phyloP scores from a whole-genome alignment of 2,113 vertebrate genomes.

The Bubo blakistoni region DNA sequence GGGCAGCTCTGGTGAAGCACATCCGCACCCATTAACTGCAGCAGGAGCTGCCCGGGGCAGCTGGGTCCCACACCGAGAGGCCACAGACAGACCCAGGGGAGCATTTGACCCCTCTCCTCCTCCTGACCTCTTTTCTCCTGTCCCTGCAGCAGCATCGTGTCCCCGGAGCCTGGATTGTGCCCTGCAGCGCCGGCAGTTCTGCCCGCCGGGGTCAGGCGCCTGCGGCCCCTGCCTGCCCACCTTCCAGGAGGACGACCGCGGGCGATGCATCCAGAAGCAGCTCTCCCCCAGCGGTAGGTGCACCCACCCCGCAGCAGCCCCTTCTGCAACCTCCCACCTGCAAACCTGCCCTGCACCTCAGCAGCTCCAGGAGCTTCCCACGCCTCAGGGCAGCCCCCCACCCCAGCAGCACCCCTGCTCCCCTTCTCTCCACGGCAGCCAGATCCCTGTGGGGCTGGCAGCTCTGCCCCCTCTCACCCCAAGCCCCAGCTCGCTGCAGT shows the following conservation, averaged over 20 bases:
- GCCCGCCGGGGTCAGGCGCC: conserved; percentile 63
- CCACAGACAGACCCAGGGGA: accelerated
- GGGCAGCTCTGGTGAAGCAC: background rate
- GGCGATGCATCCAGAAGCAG: conserved; percentile 72
- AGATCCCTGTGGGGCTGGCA: accelerated
- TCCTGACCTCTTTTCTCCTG: background rate
- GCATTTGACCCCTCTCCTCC: background rate
- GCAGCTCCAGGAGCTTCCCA: background rate
- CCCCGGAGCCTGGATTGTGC: conserved; percentile 86
- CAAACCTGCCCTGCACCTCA: background rate
- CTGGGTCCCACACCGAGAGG: background rate
- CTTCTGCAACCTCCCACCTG: background rate
- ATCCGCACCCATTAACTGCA: accelerated
- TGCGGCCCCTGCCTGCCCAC: conserved; percentile 86
- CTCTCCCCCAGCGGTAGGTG: conserved; percentile 36
- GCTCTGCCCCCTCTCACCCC: background rate
- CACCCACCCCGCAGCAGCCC: background rate
- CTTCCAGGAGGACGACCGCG: conserved; percentile 75
- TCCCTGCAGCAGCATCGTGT: conserved; percentile 71
- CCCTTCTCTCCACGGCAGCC: background rate
- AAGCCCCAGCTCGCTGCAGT: accelerated
- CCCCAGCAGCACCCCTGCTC: background rate
- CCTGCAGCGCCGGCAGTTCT: conserved; percentile 79
- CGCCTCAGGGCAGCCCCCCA: background rate
- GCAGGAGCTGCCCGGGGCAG: accelerated